Conservation (phyloP, 2,888 invertebrate genomes). For the Isoperla grammatica region DNA sequence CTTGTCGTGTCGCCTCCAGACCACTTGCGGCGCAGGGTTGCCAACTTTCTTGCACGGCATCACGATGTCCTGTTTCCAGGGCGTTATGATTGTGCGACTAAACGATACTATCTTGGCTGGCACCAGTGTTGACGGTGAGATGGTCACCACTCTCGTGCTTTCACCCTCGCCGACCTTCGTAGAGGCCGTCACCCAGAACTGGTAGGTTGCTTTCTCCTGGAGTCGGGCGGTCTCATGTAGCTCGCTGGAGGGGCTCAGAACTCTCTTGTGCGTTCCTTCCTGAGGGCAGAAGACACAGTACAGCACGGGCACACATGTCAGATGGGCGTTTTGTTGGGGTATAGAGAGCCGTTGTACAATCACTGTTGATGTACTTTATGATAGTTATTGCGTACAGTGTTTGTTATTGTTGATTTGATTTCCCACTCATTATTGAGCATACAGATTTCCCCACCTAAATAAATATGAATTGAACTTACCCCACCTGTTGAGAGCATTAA, state of each 20-base stretch:
- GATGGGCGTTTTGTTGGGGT: slow-evolving; percentile 3
- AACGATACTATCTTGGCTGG: slow-evolving; percentile 87
- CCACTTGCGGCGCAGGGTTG: slow-evolving; percentile 66
- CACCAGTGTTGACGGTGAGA: slow-evolving; percentile 70
- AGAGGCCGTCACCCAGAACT: slow-evolving; percentile 69
- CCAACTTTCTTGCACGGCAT: slow-evolving; percentile 83
- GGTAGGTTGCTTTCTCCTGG: slow-evolving; percentile 67
- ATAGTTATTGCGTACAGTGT: neutral
- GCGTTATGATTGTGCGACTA: slow-evolving; percentile 67
- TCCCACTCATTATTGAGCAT: too few relatives aligned
- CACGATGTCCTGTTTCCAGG: slow-evolving; percentile 83
- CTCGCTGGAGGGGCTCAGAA: slow-evolving; percentile 62
- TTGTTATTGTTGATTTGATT: too few relatives aligned
- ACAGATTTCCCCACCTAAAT: too few relatives aligned
- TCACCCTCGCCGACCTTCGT: slow-evolving; percentile 82
- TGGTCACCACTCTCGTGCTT: slow-evolving; percentile 68
- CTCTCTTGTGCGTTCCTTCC: slow-evolving; percentile 71
- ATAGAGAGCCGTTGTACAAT: neutral
- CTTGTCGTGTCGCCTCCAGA: slow-evolving; percentile 74
- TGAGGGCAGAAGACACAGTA: slow-evolving; percentile 34
- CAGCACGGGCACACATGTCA: neutral
- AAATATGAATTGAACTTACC: too few relatives aligned
- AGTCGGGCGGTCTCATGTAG: slow-evolving; percentile 65
- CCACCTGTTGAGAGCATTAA: too few relatives aligned
- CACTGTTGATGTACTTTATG: neutral